Base-by-base conservation (phyloP, 2,113 vertebrate genomes). In the Leuciscus idus region DNA sequence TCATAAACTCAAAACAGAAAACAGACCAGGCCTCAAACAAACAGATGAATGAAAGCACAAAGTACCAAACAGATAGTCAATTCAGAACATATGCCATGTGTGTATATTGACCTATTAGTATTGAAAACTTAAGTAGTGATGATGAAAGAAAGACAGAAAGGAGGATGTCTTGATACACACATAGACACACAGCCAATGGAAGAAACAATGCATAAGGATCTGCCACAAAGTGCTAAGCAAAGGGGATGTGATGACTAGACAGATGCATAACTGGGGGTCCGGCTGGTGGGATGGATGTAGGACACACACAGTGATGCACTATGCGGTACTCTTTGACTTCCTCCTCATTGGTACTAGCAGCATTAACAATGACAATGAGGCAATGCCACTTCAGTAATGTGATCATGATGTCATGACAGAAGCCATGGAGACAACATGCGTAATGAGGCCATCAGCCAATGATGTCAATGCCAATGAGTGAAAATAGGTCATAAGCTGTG, bases 201-300 rank as follows among this genome's bases (percentile, higher is more conserved):
- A 73, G 43, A 83, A 70, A 88, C 39, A 62, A 87, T 84, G 88
- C 64, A 62, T 80, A 88, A 84, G 70, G 89, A 86, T 89, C 85
- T 86, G 88, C 85, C 85, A 85, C 57, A 85, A 55, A 88, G 83
- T 84, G 77, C 52, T 57, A 76, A 62, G 28, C 70, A 83, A 79
- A 89, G 57, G 66, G 79, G 76, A 72, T 73, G 62, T 77, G 39
- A 72, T 68, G 66, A 39, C 55, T 30, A 84, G 30, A 76, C 84
- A 61, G 59, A 88, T 70, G 73, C 66, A 64, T 70, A 85, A 85
- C 76, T 84, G 81, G 39, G 68, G 84, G 55, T 52, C 52, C 57
- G 62, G 61, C 28, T 73, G 61, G 77, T 62, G 21, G 75, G 46
- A 72, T 36, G 70, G 79, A 82, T 55, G 26, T 12, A 70, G 81